These are phyloP conservation scores for Macaria liturata DNA, from an alignment of 2,888 invertebrate species.

Conservation along the genomic window DNA sequence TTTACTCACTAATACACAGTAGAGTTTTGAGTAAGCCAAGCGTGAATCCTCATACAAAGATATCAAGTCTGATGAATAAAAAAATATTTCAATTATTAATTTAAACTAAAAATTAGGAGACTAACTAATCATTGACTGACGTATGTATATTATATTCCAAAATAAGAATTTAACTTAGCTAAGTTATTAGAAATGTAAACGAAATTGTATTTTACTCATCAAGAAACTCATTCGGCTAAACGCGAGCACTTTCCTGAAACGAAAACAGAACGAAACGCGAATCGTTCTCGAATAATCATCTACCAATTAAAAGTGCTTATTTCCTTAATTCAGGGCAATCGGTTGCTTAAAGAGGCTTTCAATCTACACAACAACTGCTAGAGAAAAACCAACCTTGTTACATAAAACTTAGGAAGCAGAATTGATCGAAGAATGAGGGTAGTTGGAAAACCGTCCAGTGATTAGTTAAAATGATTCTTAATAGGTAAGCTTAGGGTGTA, in stretches of 20 bases:
- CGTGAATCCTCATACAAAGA: too few species aligned
- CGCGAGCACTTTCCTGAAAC: slow-evolving; percentile 41
- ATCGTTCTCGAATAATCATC: slow-evolving; percentile 69
- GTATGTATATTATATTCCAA: too few species aligned
- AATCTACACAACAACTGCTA: slow-evolving; percentile 27
- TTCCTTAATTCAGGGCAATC: slow-evolving; percentile 78
- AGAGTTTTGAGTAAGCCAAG: too few species aligned
- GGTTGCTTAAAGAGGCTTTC: slow-evolving; percentile 60
- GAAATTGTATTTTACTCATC: too few species aligned
- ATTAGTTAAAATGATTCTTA: slow-evolving; percentile 14
- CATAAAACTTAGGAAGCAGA: slow-evolving; percentile 23
- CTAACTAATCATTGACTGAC: too few species aligned
- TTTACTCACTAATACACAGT: too few species aligned
- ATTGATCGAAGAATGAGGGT: slow-evolving; percentile 14
- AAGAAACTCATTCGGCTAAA: too few species aligned
- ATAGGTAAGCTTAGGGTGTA: slow-evolving; percentile 38
- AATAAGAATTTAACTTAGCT: too few species aligned
- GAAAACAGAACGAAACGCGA: slow-evolving; percentile 51
- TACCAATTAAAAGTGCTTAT: slow-evolving; percentile 78
- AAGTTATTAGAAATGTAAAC: too few species aligned
- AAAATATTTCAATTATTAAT: too few species aligned
- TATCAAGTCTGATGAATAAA: too few species aligned
- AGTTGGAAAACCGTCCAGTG: slow-evolving; percentile 10
- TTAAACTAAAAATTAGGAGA: too few species aligned
- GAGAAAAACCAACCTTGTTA: slow-evolving; percentile 32